Base-by-base conservation (phyloP, 2,797 vertebrate genomes). In the Danio kyathit region DNA sequence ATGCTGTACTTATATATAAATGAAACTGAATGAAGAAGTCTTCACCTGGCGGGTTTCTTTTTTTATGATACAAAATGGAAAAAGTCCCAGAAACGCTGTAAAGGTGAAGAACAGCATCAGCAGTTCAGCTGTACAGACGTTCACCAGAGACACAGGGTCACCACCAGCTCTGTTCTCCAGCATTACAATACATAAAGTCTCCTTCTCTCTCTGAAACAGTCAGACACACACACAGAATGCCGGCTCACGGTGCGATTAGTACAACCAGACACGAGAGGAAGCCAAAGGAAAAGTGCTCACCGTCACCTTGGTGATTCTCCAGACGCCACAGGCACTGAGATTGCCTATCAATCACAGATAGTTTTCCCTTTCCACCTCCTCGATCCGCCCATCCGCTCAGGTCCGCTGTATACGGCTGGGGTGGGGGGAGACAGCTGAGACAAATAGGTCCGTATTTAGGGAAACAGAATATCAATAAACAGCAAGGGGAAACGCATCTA, bases 391-490 rank as follows among this genome's bases (percentile, higher is more conserved):
- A 63, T 63, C 57, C 14, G 10, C 51, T 72, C 54, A 16, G 71
- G 71, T 64, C 73, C 64, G 17, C 74, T 61, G 56, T 56, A 60
- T 13, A 60, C 14, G 14, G 56, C 5, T 74, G 56, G 43, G 8
- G 61, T 46, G 73, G 69, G 76, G 76, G 14, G 76, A 85, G 90
- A 88, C 89, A 87, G 86, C 49, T 14, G 85, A 91, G 91, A 93
- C 74, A 81, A 86, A 94, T 92, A 79, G 91, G 67, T 86, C 88
- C 84, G 88, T 92, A 90, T 92, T 93, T 90, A 90, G 87, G 89
- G 89, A 91, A 91, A 88, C 90, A 88, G 88, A 91, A 90, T 92
- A 92, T 94, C 91, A 91, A 93, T 93, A 92, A 91, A 92, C 86
- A 89, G 88, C 51, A 69, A 83, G 86, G 84, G 77, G 86, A 86